Evolutionary conservation across 2,888 invertebrate species (phyloP).

Genomic region (Dynastes tityus): DNA sequence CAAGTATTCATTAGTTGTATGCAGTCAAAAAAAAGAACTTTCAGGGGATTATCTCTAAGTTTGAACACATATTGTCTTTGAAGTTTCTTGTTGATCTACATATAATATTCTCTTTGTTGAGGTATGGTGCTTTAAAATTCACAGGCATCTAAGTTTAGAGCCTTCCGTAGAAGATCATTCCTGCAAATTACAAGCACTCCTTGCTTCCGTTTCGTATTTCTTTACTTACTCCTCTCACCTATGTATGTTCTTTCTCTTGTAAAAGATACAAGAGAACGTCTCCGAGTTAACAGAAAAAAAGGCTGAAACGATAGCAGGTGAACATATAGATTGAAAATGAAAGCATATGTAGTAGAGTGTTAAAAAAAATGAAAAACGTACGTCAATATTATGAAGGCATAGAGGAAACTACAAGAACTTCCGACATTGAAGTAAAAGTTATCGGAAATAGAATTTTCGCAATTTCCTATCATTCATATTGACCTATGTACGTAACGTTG

Average conservation of each 20-base stretch:
- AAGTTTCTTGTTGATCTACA: conserved; percentile 51
- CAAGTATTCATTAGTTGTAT: conserved; percentile 33
- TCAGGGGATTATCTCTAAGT: conserved; percentile 45
- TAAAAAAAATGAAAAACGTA: conserved; percentile 37
- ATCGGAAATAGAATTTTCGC: conserved; percentile 67
- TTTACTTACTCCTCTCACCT: conserved; percentile 8
- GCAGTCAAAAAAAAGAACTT: conserved; percentile 38
- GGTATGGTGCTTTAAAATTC: conserved; percentile 56
- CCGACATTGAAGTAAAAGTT: conserved; percentile 52
- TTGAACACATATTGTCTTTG: conserved; percentile 52
- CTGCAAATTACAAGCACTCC: conserved; percentile 53
- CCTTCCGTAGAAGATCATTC: conserved; percentile 47
- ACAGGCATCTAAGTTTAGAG: conserved; percentile 54
- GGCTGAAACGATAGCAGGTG: neutral
- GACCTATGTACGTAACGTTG: conserved; percentile 55
- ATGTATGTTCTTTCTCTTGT: neutral
- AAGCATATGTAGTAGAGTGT: conserved; percentile 10
- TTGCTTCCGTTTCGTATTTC: conserved; percentile 41
- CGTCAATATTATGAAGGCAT: conserved; percentile 40
- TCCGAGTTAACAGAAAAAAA: neutral
- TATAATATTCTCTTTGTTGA: conserved; percentile 59
- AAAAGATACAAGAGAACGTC: neutral
- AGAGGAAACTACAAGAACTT: conserved; percentile 12
- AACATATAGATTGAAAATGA: conserved; percentile 29
- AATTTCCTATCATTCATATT: conserved; percentile 68